These are phyloP conservation scores for Oryzias curvinotus DNA, from an alignment of 2,113 vertebrate genomes.

Conservation along the genomic window DNA sequence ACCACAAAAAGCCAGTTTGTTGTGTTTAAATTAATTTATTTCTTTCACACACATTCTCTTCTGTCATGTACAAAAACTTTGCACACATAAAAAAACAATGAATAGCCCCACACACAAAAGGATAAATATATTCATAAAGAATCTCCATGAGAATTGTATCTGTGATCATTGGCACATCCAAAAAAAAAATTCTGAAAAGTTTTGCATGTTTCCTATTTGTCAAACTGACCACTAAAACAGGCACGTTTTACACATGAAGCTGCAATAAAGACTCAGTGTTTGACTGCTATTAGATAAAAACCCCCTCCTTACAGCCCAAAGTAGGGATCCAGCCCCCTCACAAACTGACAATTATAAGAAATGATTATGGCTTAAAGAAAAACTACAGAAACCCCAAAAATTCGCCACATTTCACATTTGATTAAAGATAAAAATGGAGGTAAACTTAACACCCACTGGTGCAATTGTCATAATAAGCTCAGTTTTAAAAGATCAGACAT, in stretches of 20 bases:
- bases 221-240: conserved; percentile 40
- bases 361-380: conserved; percentile 22
- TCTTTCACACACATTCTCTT: conserved; percentile 11
- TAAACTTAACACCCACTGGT: conserved; percentile 52
- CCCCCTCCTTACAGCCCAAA: not conserved
- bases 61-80: conserved; percentile 54
- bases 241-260: conserved; percentile 46
- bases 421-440: conserved; percentile 46
- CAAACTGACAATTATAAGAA: conserved; percentile 22
- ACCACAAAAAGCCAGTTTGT: conserved; percentile 2
- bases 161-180: conserved; percentile 69
- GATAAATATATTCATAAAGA: conserved; percentile 45
- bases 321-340: conserved; percentile 71
- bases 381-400: conserved; percentile 10
- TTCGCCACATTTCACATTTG: conserved; percentile 17
- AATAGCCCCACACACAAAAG: conserved; percentile 25
- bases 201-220: conserved; percentile 43
- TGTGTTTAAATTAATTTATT: conserved; percentile 59
- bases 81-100: conserved; percentile 56
- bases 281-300: conserved; percentile 26
- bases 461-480: conserved; percentile 44
- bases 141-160: conserved; percentile 34
- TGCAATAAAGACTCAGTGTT: conserved; percentile 20
- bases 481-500: conserved; percentile 23
- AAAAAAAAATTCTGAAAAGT: conserved; percentile 33